Evolutionary conservation across 2,797 vertebrate species (phyloP), one percentile per base, ranked within the genome.

Genomic region (Acrocephalus scirpaceus): DNA sequence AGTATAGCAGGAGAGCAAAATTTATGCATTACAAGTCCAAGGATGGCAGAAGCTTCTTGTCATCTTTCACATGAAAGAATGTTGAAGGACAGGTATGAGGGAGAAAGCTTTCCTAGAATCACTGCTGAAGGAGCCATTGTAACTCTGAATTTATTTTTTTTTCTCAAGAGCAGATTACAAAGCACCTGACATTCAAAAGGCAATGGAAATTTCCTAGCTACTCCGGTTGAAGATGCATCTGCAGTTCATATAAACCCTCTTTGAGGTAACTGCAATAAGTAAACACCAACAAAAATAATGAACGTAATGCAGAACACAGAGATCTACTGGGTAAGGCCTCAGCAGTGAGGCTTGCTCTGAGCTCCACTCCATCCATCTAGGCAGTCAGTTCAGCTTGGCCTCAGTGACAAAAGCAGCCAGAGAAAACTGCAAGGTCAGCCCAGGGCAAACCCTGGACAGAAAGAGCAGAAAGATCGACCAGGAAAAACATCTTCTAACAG

Each of bases 1-100:
- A 88, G 38, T 7, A 0, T 10, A 72, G 12, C 38, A 36, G 30
- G 3, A 10, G 70, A 86, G 17, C 12, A n/a, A 16, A 70, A 16
- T 58, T 86, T 40, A 44, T 58, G 60, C 38, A 40, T 73, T 60
- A 29, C 9, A 74, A 78, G 40, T 15, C 11, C n/a, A 79, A 62
- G 16, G 27, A 34, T 12, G 14, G 13, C 27, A 72, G 56, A 81
- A 73, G 14, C 23, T 64, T 54, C 34, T 79, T 4, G 0, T 23
- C 36, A 5, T 73, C 70, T 89, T 89, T 84, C 30, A 70, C 27
- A 81, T 40, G n/a, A 84, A 32, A 40, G 11, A 60, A 64, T 1
- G 1, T 2, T 73, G 44, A 74, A 3, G 5, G 26, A 53, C 13
- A 78, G 11, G 10, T 1, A 0, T 5, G 8, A 23, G 57, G 42